Base-by-base conservation (phyloP, 2,888 invertebrate species). In the Paralinhomoeus sp. region DNA sequence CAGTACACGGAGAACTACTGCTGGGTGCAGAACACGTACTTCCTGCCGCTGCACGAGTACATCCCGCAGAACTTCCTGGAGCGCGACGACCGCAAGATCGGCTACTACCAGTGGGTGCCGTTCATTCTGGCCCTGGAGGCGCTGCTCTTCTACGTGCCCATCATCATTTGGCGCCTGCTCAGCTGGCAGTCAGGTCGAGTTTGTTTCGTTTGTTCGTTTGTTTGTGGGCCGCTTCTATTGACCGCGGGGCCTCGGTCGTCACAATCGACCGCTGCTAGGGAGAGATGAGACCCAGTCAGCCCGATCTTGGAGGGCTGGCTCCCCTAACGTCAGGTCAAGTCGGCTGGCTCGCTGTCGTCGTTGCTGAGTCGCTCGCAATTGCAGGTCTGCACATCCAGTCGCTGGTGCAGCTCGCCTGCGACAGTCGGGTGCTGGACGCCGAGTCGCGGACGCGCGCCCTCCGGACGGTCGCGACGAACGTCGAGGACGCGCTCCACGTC, bases 1-100 rank as follows among this genome's bases (percentile, higher is more conserved):
- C 61, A 60, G 51, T 60, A 60, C 47, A 61, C 60, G 39, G 60
- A 60, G 49, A 60, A 61, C 49, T 60, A 60, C 49, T 60, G 60
- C 47, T 60, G 61, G 57, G 61, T 60, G 27, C 55, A 55, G 46
- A 61, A 59, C 50, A 60, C 60, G 35, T 60, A 60, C 49, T 60
- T 60, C 37, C 50, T 60, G 34, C 60, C 60, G 18, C 51, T 60
- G 27, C 51, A 57, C 47, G 61, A 60, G 47, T 60, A 56, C 50
- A 60, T 60, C 47, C 60, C 60, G 27, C 56, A 55, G 50, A 55
- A 59, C 42, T 51, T 53, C 47, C 53, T 50, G 5, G 53, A 54
- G 34, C 49, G 57, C 43, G 60, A 60, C 44, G 53, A 57, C 47
- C 49, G 60, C n/a, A 61, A 61, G 51, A 61, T 59, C 49, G 51